Evolutionary conservation across 2,888 invertebrate species (phyloP).

Genomic region (Resseliella maxima): DNA sequence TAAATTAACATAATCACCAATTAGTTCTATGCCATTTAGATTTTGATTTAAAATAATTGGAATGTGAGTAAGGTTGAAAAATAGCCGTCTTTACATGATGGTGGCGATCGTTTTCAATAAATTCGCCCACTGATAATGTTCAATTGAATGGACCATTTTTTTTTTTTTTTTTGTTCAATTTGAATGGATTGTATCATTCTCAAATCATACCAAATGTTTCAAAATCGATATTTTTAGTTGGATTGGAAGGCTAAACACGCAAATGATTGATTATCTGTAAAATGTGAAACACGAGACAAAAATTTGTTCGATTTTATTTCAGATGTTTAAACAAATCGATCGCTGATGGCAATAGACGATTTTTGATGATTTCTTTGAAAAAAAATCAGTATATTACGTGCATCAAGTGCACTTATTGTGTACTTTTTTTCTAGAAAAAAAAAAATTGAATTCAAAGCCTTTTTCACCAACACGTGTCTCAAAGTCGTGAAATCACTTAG

Average conservation of each 20-base stretch:
- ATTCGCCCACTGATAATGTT: too few species aligned
- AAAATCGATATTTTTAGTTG: background rate
- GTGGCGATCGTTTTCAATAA: background rate
- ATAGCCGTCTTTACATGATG: background rate
- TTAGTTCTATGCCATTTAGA: conserved; percentile 53
- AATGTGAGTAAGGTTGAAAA: background rate
- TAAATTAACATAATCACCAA: conserved; percentile 10
- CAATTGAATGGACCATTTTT: too few species aligned
- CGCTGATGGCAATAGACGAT: background rate
- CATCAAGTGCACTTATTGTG: background rate
- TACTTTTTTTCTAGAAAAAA: background rate
- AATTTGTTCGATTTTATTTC: background rate
- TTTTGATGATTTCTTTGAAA: background rate
- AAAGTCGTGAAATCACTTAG: background rate
- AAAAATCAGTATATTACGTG: background rate
- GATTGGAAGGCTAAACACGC: background rate
- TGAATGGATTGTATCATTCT: background rate
- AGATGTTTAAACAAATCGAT: background rate
- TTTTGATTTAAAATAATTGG: conserved; percentile 35
- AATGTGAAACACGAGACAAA: background rate
- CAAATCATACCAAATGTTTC: background rate
- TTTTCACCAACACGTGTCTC: background rate
- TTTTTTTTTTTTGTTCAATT: too few species aligned
- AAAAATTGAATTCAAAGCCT: background rate
- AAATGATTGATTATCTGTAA: background rate